Evolutionary conservation across 2,113 vertebrate species (phyloP).

Genomic region (Nannobrachium achirus): DNA sequence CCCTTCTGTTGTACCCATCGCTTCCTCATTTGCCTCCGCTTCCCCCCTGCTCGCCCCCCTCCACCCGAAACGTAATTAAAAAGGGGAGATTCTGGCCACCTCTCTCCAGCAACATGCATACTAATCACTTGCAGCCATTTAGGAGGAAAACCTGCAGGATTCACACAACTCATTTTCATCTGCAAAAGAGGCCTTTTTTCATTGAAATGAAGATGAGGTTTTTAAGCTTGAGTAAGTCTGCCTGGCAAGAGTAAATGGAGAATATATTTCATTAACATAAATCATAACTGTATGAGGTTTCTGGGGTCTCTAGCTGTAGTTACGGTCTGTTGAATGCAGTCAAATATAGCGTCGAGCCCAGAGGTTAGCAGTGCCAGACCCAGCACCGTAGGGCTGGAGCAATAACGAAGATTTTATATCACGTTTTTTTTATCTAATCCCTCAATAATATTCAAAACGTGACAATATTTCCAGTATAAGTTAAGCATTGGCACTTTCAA

Average conservation of each 20-base stretch:
- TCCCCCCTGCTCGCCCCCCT: not conserved
- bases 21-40: conserved; percentile 24
- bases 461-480: too few species aligned
- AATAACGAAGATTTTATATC: too few species aligned
- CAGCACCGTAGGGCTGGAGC: not conserved
- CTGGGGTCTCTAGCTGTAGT: conserved; percentile 35
- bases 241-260: conserved; percentile 68
- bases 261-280: conserved; percentile 77
- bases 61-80: conserved; percentile 66
- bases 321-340: conserved; percentile 65
- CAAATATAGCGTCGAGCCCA: conserved; percentile 44
- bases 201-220: conserved; percentile 75
- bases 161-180: conserved; percentile 73
- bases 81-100: conserved; percentile 50
- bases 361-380: conserved; percentile 54
- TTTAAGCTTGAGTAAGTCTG: conserved; percentile 72
- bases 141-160: conserved; percentile 69
- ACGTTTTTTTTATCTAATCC: too few species aligned
- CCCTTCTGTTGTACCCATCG: conserved; percentile 29
- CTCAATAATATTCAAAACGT: too few species aligned
- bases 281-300: conserved; percentile 66
- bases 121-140: conserved; percentile 70
- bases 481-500: too few species aligned
- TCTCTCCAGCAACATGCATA: conserved; percentile 58
- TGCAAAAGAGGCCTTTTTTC: conserved; percentile 66